phyloP scores from a whole-genome alignment of 2,888 invertebrate genomes.

The Vanessa cardui region DNA sequence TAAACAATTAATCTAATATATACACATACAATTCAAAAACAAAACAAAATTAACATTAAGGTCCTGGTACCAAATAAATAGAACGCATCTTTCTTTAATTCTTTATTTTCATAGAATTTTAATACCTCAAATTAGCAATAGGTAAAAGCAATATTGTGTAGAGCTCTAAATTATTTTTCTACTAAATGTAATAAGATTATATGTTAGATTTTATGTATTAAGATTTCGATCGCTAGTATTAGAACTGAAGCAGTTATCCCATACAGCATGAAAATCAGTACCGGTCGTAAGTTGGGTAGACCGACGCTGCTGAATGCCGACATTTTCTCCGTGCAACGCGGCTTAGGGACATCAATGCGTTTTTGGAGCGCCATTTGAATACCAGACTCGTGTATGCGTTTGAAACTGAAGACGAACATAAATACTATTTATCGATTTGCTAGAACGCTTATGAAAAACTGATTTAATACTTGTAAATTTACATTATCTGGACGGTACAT shows the following conservation, averaged over 20 bases:
- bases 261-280: conserved; percentile 67
- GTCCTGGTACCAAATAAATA: too few relatives aligned
- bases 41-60: too few relatives aligned
- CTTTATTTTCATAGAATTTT: too few relatives aligned
- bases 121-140: too few relatives aligned
- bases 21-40: too few relatives aligned
- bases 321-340: conserved; percentile 53
- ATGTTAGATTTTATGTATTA: conserved; percentile 53
- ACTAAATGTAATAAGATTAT: neutral
- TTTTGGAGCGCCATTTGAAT: conserved; percentile 62
- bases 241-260: conserved; percentile 59
- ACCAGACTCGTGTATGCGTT: conserved; percentile 82
- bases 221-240: conserved; percentile 51
- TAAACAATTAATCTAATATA: too few relatives aligned
- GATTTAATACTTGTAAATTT: too few relatives aligned
- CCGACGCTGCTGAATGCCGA: conserved; percentile 77
- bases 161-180: neutral
- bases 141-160: neutral
- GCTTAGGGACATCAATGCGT: conserved; percentile 57
- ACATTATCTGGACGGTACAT: too few relatives aligned
- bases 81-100: too few relatives aligned
- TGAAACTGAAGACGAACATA: conserved; percentile 59
- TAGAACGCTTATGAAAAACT: too few relatives aligned
- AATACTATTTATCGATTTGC: too few relatives aligned
- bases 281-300: conserved; percentile 69